A percentile compares a stretch with the other conserved stretches of the same genome.
Evolutionary conservation across 1,140 invertebrate genomes (phyloP).

Genomic region (Lucilia cuprina): DNA sequence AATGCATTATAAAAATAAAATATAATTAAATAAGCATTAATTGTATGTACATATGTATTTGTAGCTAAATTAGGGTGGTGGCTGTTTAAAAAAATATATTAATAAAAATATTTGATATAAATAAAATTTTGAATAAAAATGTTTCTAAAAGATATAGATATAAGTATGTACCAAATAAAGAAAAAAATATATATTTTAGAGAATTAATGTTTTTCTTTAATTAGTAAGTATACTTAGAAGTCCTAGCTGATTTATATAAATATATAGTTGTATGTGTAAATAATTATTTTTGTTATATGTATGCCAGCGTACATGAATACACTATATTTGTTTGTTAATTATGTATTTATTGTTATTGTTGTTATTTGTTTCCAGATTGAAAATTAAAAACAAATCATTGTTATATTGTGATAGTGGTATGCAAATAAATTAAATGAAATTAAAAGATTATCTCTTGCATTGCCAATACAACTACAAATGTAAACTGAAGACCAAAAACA

Average conservation of each 20-base stretch:
- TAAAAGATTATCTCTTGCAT: slow-evolving; percentile 13
- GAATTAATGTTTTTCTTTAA: no score
- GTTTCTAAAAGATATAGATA: no score
- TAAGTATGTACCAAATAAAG: no score
- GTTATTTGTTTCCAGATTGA: slow-evolving; percentile 60
- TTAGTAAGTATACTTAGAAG: no score
- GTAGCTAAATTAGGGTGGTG: background rate
- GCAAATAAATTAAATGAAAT: slow-evolving; percentile 25
- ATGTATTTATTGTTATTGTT: slow-evolving; percentile 39
- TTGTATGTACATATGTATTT: background rate
- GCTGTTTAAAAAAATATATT: background rate
- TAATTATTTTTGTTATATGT: background rate
- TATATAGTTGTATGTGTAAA: background rate
- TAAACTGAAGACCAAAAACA: background rate
- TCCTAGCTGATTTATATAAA: background rate
- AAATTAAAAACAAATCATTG: slow-evolving; percentile 28
- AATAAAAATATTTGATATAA: no score
- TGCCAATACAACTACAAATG: background rate
- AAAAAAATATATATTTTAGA: no score
- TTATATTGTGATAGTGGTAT: background rate
- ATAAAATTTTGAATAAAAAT: no score
- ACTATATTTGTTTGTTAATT: background rate
- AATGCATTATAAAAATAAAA: background rate
- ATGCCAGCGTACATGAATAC: background rate
- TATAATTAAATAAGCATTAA: background rate